phyloP scores from a whole-genome alignment of 1,140 invertebrate genomes.

The Asbolus verrucosus region DNA sequence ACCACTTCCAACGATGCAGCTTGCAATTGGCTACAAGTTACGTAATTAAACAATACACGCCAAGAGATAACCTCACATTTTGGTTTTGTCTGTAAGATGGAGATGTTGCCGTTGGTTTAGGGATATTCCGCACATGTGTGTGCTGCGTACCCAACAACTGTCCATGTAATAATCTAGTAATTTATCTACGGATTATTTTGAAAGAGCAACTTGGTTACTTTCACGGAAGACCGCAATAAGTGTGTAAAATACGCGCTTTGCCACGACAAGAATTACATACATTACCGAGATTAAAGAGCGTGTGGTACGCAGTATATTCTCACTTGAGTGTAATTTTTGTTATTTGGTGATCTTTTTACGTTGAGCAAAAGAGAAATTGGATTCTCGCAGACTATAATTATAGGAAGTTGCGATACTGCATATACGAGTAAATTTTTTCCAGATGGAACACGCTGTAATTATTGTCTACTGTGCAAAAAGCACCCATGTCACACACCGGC shows the following conservation, averaged over 20 bases:
- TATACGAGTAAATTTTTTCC: slow-evolving; percentile 30
- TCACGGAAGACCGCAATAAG: slow-evolving; percentile 48
- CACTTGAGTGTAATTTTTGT: slow-evolving; percentile 44
- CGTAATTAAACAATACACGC: slow-evolving; percentile 38
- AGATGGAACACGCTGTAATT: slow-evolving; percentile 5
- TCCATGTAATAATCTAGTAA: slow-evolving; percentile 47
- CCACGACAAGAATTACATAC: slow-evolving; percentile 48
- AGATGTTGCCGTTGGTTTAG: too few relatives aligned
- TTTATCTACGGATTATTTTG: slow-evolving; percentile 51
- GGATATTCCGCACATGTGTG: background rate
- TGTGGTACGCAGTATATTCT: slow-evolving; percentile 49
- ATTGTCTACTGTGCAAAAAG: too few relatives aligned
- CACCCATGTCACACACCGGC: too few relatives aligned
- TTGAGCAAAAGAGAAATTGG: slow-evolving; percentile 45
- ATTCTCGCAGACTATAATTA: slow-evolving; percentile 45
- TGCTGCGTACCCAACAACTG: slow-evolving; percentile 13
- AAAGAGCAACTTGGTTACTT: slow-evolving; percentile 49
- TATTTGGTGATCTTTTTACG: slow-evolving; percentile 32
- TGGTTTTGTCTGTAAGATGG: too few relatives aligned
- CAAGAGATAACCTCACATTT: background rate
- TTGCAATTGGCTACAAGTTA: slow-evolving; percentile 36
- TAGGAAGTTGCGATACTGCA: slow-evolving; percentile 47
- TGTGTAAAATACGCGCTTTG: slow-evolving; percentile 48
- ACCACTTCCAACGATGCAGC: slow-evolving; percentile 31
- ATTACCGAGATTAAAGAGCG: slow-evolving; percentile 49